These are phyloP conservation scores for human (Homo sapiens) DNA, from an alignment of 2,113 vertebrate species.

Conservation along the genomic window DNA sequence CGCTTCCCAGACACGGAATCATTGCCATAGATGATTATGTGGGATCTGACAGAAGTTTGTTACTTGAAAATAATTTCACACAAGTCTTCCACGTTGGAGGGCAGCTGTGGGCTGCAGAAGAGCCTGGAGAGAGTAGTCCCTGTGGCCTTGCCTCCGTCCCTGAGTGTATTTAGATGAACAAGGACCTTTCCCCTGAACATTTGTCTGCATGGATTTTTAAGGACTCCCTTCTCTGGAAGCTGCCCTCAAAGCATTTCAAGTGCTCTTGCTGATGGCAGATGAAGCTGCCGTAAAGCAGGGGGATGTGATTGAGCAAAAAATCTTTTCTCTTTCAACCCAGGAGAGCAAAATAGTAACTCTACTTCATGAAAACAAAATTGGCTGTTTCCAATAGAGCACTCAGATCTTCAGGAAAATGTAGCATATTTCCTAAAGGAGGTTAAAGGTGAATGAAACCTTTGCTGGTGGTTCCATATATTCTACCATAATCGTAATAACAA, in stretches of 20 bases:
- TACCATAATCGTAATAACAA: not conserved
- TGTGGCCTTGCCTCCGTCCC: not conserved
- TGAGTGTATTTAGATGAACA: not conserved
- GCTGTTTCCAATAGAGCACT: not conserved
- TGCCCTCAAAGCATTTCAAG: not conserved
- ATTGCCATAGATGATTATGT: not conserved
- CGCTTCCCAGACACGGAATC: not conserved
- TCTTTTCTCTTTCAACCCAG: not conserved
- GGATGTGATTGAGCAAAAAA: not conserved
- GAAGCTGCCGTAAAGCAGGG: not conserved
- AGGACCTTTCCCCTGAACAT: accelerated
- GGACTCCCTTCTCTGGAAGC: not conserved
- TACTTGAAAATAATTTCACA: not conserved
- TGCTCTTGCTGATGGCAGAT: not conserved
- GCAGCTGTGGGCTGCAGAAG: too few relatives aligned
- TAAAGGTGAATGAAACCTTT: not conserved
- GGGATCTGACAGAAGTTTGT: not conserved
- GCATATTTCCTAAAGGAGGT: not conserved
- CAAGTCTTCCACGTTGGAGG: not conserved
- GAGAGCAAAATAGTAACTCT: not conserved
- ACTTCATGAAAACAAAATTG: not conserved
- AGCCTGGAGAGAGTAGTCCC: not conserved
- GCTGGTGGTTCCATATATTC: not conserved
- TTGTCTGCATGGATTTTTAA: not conserved
- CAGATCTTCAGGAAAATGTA: not conserved